These are phyloP conservation scores for Anoplolepis gracilipes DNA, from an alignment of 1,140 invertebrate species.

Conservation along the genomic window DNA sequence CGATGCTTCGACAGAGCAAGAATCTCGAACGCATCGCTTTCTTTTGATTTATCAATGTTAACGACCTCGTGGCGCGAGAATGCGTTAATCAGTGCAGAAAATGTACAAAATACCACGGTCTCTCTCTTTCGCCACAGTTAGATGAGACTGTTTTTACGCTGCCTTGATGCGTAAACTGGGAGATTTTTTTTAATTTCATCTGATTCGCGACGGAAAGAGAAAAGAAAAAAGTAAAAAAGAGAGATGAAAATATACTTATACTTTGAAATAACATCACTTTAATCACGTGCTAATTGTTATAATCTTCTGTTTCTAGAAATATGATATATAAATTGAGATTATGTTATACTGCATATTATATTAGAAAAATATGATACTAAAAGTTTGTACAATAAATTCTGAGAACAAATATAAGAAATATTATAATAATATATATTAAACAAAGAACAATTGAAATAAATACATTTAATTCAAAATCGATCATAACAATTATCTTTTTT, in stretches of 20 bases:
- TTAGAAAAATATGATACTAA: no score
- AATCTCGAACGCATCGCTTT: conserved; percentile 49
- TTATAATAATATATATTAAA: background rate
- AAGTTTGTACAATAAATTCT: background rate
- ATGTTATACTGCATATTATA: no score
- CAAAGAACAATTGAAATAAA: background rate
- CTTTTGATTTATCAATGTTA: conserved; percentile 66
- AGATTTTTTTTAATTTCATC: conserved; percentile 13
- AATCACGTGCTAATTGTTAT: background rate
- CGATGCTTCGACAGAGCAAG: conserved; percentile 27
- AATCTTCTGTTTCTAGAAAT: background rate
- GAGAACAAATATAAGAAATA: background rate
- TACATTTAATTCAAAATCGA: background rate
- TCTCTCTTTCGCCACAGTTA: conserved; percentile 54
- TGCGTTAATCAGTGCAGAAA: conserved; percentile 69
- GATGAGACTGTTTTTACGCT: conserved; percentile 48
- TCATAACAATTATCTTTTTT: background rate
- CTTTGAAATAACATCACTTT: background rate
- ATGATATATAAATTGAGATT: background rate
- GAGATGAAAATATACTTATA: background rate
- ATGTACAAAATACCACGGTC: conserved; percentile 51
- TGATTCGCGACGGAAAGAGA: background rate
- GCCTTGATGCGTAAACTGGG: background rate
- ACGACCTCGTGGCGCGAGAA: conserved; percentile 59
- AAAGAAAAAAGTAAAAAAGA: background rate